A percentile compares a stretch with the other conserved stretches of the same genome.
These are phyloP conservation scores for Bursaphelenchus mucronatus DNA, from an alignment of 1,140 invertebrate genomes.

Conservation along the genomic window DNA sequence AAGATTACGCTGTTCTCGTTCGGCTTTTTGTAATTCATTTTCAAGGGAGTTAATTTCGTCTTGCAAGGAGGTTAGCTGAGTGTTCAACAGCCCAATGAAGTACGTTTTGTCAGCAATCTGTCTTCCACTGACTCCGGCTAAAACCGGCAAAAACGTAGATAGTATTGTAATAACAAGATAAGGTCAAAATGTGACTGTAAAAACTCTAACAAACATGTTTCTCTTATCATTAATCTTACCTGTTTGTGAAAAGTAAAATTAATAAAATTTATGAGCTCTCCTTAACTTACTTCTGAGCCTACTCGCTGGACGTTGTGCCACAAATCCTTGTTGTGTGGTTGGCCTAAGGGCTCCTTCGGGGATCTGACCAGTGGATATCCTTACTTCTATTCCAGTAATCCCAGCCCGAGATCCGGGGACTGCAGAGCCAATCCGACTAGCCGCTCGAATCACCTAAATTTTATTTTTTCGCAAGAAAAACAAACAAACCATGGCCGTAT, in stretches of 20 bases:
- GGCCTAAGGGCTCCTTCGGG: neutral
- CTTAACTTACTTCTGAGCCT: conserved; percentile 10
- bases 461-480: no score
- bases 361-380: neutral
- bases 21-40: conserved; percentile 14
- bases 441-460: no score
- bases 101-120: conserved; percentile 28
- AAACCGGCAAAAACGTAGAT: neutral
- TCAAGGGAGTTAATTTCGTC: conserved; percentile 19
- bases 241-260: conserved; percentile 4
- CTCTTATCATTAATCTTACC: neutral
- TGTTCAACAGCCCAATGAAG: conserved; percentile 27
- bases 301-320: conserved; percentile 14
- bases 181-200: no score
- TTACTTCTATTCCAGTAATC: no score
- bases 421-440: no score
- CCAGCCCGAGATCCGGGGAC: no score
- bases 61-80: conserved; percentile 13
- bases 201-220: no score
- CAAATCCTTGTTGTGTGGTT: conserved; percentile 18
- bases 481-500: no score
- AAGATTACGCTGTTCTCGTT: conserved; percentile 23
- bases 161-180: no score
- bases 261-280: conserved; percentile 3
- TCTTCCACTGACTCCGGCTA: conserved; percentile 10